These are phyloP conservation scores for Archips crataeganus DNA, from an alignment of 2,888 invertebrate genomes.

Conservation along the genomic window DNA sequence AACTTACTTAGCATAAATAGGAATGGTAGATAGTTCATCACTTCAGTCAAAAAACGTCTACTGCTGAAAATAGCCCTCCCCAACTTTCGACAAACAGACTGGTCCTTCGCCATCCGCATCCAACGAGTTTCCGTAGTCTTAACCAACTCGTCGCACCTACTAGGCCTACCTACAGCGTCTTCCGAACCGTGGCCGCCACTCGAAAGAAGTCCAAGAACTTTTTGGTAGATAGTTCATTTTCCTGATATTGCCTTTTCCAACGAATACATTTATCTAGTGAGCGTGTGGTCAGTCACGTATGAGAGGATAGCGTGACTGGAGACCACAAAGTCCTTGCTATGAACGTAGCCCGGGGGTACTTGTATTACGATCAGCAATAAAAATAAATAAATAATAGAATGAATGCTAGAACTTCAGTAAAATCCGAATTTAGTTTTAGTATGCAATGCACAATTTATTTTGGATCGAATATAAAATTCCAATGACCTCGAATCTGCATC, in stretches of 20 bases:
- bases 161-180: no score
- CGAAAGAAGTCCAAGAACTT: no score
- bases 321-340: constrained; percentile 8
- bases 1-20: constrained; percentile 25
- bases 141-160: no score
- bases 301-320: constrained; percentile 28
- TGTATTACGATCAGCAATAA: not conserved
- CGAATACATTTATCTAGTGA: constrained; percentile 14
- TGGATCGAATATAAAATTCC: not conserved
- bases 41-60: no score
- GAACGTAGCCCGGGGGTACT: not conserved
- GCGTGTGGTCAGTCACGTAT: constrained; percentile 21
- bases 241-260: not conserved
- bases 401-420: not conserved
- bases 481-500: not conserved
- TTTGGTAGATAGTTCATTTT: not conserved
- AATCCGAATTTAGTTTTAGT: constrained; percentile 15
- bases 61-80: no score
- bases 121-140: no score
- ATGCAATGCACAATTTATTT: constrained; percentile 13
- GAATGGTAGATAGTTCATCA: not conserved
- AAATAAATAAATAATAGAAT: not conserved
- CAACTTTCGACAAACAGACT: no score
- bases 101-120: no score
- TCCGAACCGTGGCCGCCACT: no score